Conservation (phyloP, 2,113 vertebrate species). For the Oryzias javanicus region DNA sequence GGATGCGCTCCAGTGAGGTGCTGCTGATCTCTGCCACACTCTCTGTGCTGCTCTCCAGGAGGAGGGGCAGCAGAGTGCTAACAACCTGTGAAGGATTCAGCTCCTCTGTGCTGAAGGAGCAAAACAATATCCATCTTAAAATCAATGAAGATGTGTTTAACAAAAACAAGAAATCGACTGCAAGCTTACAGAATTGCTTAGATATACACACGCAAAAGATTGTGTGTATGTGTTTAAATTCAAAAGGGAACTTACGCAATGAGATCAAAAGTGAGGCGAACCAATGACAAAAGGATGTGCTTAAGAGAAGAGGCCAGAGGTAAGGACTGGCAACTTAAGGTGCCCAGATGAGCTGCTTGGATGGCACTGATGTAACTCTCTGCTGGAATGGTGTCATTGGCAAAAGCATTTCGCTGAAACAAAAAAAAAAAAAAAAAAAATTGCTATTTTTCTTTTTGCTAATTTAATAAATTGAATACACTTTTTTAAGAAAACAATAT, state of each 20-base stretch:
- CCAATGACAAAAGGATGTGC: constrained; percentile 92
- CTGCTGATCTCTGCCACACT: constrained; percentile 93
- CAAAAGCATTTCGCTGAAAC: constrained; percentile 92
- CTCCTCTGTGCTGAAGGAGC: constrained; percentile 87
- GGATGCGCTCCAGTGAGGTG: constrained; percentile 90
- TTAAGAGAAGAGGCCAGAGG: constrained; percentile 93
- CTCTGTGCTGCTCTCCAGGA: constrained; percentile 93
- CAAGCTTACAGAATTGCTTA: too few species aligned
- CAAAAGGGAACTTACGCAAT: constrained; percentile 86
- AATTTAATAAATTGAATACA: not conserved
- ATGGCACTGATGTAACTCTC: constrained; percentile 98
- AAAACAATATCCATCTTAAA: not conserved
- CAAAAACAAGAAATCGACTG: too few species aligned
- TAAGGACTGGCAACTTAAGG: constrained; percentile 90
- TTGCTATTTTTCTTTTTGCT: not conserved
- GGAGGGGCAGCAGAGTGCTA: constrained; percentile 86
- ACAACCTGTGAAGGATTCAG: constrained; percentile 89
- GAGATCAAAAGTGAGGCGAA: constrained; percentile 94
- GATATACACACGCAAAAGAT: too few species aligned
- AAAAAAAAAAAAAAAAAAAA: constrained; percentile 9
- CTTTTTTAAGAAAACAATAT: too few species aligned
- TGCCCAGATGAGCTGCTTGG: constrained; percentile 93
- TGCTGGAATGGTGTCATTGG: constrained; percentile 94
- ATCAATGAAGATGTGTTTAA: too few species aligned
- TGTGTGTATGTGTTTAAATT: too few species aligned